These are phyloP conservation scores for Sander vitreus DNA, from an alignment of 2,113 vertebrate species.

Conservation along the genomic window DNA sequence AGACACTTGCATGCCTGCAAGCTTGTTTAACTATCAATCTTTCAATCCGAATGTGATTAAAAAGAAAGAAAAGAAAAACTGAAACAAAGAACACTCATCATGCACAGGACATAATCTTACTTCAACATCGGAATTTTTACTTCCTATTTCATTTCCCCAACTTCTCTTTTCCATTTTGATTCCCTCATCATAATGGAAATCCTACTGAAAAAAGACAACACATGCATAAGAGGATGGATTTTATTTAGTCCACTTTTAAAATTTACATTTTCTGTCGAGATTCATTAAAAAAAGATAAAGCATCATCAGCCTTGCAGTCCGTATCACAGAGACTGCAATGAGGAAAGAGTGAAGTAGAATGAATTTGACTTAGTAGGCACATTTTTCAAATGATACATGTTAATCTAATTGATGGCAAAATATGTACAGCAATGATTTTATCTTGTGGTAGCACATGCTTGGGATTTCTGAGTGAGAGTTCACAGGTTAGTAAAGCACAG, in stretches of 20 bases:
- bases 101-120: background rate
- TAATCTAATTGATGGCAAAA: conserved; percentile 73
- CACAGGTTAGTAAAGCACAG: conserved; percentile 78
- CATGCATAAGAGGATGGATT: conserved; percentile 68
- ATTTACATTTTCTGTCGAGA: conserved; percentile 82
- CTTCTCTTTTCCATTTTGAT: background rate
- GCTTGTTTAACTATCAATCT: background rate
- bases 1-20: background rate
- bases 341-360: conserved; percentile 70
- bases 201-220: conserved; percentile 19
- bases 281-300: conserved; percentile 85
- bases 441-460: conserved; percentile 69
- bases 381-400: conserved; percentile 77
- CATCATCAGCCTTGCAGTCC: conserved; percentile 79
- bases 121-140: background rate
- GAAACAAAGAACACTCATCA: background rate
- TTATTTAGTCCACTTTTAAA: conserved; percentile 87
- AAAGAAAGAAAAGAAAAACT: background rate
- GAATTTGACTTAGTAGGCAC: conserved; percentile 79
- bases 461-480: conserved; percentile 68
- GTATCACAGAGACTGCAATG: conserved; percentile 70
- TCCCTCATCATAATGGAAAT: background rate
- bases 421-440: conserved; percentile 84
- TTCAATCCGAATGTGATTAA: background rate
- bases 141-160: background rate